Base-by-base conservation (phyloP, 2,113 vertebrate species). In the Sorex araneus region DNA sequence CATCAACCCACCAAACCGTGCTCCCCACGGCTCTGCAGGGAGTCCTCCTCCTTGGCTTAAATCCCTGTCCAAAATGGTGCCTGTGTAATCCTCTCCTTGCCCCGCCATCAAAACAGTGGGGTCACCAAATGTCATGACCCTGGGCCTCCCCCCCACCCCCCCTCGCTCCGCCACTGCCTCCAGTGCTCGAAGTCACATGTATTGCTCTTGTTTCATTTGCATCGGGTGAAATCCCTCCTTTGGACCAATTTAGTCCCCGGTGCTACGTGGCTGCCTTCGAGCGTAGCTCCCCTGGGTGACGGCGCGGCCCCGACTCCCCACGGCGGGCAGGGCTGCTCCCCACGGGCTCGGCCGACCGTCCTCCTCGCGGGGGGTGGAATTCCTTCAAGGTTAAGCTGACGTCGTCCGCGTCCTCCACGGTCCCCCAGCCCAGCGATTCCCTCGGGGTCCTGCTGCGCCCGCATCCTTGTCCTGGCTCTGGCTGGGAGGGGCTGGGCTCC, bases 151-250 rank as follows among this genome's bases (percentile, higher is more conserved):
- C 13, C 47, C 9, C 94, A 95, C 90, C 86, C 94, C 96, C 97
- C 91, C 97, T 95, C 94, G 91, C 94, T 84, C 90, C 92, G 92
- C 93, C 23, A 90, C 95, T 96, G 92, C 94, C 97, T 75, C 96
- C 96, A 98, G 98, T 98, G 98, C 96, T 98, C 97, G 98, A 98
- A 98, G 97, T 98, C 98, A 98, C 86, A 98, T 94, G 94, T 92
- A 98, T 97, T 98, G 97, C 98, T 98, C 98, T 97, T 94, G 97
- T 96, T 97, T 97, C 96, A 98, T 98, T 98, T 98, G 98, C 98
- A 98, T 98, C 95, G 97, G 98, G 98, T 98, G 98, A 98, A 98
- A 98, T 98, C 98, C 98, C 98, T 98, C 95, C 54, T 93, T 96
- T 94, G 94, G 97, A 96, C 98, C 95, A 95, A 97, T 97, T 97